A percentile compares a stretch with the other conserved stretches of the same genome.
Conservation (phyloP, 2,113 vertebrate genomes). For the Oreocharis arfaki region DNA sequence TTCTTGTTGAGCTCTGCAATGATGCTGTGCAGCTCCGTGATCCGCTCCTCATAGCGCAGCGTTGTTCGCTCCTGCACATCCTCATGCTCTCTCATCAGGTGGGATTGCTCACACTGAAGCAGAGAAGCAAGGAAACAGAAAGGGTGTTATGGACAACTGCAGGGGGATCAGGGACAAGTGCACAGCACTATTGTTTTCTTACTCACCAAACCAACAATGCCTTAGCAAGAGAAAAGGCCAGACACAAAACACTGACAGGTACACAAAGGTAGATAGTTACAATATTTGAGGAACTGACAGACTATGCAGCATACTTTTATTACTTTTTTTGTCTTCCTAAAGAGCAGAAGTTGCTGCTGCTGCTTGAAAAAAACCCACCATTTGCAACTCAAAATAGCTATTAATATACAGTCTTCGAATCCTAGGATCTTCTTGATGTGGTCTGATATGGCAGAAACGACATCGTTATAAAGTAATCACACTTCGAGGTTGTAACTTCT, state of each 20-base stretch:
- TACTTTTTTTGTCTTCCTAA: neutral
- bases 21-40: constrained; percentile 86
- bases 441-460: neutral
- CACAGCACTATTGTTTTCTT: neutral
- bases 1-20: constrained; percentile 89
- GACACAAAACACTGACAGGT: neutral
- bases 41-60: constrained; percentile 82
- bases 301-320: neutral
- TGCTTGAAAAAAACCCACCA: neutral
- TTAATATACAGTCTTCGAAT: neutral
- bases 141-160: neutral
- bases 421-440: accelerated
- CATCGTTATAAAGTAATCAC: neutral
- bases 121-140: neutral
- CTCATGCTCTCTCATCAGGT: constrained; percentile 85
- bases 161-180: neutral
- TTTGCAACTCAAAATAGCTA: neutral
- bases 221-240: neutral
- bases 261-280: neutral
- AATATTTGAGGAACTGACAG: neutral
- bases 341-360: neutral
- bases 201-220: neutral
- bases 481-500: neutral
- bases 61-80: constrained; percentile 82
- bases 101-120: constrained; percentile 81